A percentile compares a stretch with the other conserved stretches of the same genome.
phyloP scores from a whole-genome alignment of 2,113 vertebrate genomes.

The Orthochromis malagaraziensis region DNA sequence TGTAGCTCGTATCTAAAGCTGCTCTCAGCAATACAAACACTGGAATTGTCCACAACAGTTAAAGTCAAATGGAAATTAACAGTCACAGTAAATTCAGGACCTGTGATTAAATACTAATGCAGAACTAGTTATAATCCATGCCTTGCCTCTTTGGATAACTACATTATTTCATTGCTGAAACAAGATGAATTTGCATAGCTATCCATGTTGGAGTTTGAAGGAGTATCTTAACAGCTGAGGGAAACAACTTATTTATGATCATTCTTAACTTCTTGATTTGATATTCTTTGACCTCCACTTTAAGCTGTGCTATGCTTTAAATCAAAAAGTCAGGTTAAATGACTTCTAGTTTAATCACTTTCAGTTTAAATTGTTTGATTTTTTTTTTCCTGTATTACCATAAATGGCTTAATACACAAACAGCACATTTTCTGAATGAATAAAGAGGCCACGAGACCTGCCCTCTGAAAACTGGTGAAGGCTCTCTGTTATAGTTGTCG shows the following conservation, averaged over 20 bases:
- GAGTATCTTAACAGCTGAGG: background rate
- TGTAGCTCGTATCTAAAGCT: background rate
- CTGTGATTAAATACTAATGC: background rate
- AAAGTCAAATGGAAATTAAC: background rate
- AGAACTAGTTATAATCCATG: background rate
- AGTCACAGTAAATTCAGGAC: background rate
- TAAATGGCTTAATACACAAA: background rate
- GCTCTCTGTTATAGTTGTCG: background rate
- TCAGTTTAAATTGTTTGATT: background rate
- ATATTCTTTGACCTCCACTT: background rate
- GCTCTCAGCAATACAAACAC: background rate
- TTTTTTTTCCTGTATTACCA: background rate
- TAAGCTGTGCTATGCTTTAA: background rate
- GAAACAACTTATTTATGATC: background rate
- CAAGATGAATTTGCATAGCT: background rate
- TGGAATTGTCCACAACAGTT: background rate
- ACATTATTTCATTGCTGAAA: background rate
- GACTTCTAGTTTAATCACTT: background rate
- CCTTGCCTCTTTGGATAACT: background rate
- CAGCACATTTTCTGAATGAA: background rate
- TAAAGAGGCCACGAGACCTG: background rate
- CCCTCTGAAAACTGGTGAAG: background rate
- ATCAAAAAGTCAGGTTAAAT: background rate
- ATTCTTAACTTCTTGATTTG: background rate
- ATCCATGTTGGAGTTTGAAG: background rate